Evolutionary conservation across 1,140 invertebrate genomes (phyloP), one percentile per base, ranked within the genome.

Genomic region (Dolichoris vasculosae): DNA sequence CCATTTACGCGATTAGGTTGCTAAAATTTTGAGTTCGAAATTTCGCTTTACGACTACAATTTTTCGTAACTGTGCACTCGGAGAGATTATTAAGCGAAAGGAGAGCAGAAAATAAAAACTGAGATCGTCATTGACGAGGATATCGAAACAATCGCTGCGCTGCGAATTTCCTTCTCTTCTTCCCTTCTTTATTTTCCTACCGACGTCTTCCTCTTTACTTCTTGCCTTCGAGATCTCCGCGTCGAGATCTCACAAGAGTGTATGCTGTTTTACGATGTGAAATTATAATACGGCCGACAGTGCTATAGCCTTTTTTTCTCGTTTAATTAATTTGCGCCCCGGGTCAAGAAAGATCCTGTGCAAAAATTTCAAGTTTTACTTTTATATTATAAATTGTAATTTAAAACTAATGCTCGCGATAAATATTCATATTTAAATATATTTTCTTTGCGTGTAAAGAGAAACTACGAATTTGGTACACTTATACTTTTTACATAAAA

Each of bases 301-400:
- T 64, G 43, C 59, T 40, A 7, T 11, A 4, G 11, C 6, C 40
- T 32, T 23, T 69, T 46, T 46, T 40, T 59, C 78, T n/a, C 63
- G 17, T 80, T 80, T 80, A 80, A 80, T 80, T 80, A 80, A 80
- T 80, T 38, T n/a, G 40, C 59, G 78, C 78, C 78, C n/a, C 63
- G 38, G 78, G 78, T 17, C 26, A 43, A 35, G 38, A 13, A 17
- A 20, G 77, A 32, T 64, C 63, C 32, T 32, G 13, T 32, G 9
- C 13, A 3, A 64, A 64, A 64, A 32, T 17, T 13, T 69, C 38
- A 20, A 15, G 2, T 35, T 69, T 40, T 0, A 20, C 32, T 69
- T 38, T 69, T 69, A 6, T 32, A 38, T 69, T 38, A 23, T 23
- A 69, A 69, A 69, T 23, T 38, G 6, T 23, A 23, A 38, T 55